Evolutionary conservation across 2,888 invertebrate genomes (phyloP).

Genomic region (Rhopalosiphum nymphaeae): DNA sequence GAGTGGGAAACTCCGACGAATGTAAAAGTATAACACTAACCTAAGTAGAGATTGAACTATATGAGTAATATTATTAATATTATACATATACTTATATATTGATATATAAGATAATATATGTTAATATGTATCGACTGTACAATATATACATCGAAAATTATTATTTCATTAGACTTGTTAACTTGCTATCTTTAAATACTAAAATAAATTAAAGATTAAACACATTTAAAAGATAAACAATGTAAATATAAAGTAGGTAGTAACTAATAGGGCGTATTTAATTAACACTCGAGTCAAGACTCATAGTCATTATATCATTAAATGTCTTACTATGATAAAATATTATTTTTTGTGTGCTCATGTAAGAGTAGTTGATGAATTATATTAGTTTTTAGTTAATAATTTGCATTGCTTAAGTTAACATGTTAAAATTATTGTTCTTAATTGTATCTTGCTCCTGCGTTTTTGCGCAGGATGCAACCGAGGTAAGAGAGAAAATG

Average conservation of each 20-base stretch:
- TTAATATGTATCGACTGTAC: not conserved
- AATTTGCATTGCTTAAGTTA: not conserved
- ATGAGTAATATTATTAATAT: not conserved
- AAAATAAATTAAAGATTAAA: not conserved
- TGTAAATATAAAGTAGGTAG: not conserved
- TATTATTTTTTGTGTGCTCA: not conserved
- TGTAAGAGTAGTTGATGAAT: not conserved
- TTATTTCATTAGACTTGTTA: not conserved
- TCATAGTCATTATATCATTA: not conserved
- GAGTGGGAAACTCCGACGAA: not conserved
- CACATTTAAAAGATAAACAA: conserved; percentile 36
- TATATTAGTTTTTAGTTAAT: conserved; percentile 2
- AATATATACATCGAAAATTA: not conserved
- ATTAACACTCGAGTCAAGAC: conserved; percentile 2
- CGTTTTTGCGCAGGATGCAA: conserved; percentile 7
- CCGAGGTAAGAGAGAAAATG: not conserved
- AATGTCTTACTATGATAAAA: not conserved
- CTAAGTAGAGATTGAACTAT: not conserved
- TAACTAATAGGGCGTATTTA: conserved; percentile 17
- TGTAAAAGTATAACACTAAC: not conserved
- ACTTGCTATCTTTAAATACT: not conserved
- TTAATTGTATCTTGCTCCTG: conserved; percentile 4
- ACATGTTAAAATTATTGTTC: conserved; percentile 22
- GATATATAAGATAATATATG: not conserved
- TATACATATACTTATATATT: not conserved